Conservation (phyloP, 2,113 vertebrate species). For the Pantherophis guttatus region DNA sequence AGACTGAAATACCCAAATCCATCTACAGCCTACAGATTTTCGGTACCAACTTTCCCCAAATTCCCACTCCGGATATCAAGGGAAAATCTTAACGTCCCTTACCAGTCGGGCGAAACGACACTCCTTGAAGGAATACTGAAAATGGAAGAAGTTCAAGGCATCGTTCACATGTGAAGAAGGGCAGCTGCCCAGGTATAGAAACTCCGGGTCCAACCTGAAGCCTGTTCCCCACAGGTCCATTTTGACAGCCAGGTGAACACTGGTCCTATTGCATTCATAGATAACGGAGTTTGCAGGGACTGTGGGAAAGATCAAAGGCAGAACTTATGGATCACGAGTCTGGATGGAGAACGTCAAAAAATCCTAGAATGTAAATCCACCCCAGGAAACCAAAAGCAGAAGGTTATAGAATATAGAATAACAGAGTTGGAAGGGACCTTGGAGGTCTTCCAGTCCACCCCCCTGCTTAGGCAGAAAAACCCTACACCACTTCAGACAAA, state of each 20-base stretch:
- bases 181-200: constrained; percentile 27
- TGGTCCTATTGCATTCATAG: constrained; percentile 26
- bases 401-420: too few species aligned
- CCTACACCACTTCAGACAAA: too few species aligned
- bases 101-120: constrained; percentile 33
- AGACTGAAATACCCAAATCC: background rate
- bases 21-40: background rate
- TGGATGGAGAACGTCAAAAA: background rate
- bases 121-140: background rate
- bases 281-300: background rate
- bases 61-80: background rate
- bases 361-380: background rate
- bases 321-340: background rate
- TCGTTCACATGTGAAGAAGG: background rate
- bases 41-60: background rate
- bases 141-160: background rate
- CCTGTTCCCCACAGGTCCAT: background rate
- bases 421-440: too few species aligned
- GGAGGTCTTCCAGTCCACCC: too few species aligned
- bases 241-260: constrained; percentile 11
- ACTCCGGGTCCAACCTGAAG: background rate
- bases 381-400: background rate
- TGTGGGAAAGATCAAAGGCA: background rate
- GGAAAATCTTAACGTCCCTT: background rate
- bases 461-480: too few species aligned